phyloP scores from a whole-genome alignment of 35 echinoderm and acorn worm genomes.

The Patiria miniata region DNA sequence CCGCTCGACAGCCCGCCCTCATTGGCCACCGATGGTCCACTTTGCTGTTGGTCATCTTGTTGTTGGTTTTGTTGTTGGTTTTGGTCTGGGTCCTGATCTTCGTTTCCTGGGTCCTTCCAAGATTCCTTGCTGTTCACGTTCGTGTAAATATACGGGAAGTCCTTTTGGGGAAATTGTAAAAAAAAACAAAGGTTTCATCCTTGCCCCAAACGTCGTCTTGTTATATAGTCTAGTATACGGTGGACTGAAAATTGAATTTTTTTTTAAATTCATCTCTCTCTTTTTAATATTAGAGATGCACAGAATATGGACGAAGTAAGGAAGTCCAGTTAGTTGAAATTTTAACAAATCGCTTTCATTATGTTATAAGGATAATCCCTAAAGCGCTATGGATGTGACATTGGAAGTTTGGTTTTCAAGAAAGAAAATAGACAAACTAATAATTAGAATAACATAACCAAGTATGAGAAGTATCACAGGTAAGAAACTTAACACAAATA shows the following conservation, averaged over 20 bases:
- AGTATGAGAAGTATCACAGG: too few species aligned
- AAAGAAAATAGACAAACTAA: too few species aligned
- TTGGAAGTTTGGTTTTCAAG: too few species aligned
- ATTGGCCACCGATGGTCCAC: background rate
- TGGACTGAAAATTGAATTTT: background rate
- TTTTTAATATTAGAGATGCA: background rate
- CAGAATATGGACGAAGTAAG: background rate
- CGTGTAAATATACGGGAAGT: conserved; percentile 57
- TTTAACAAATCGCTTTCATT: too few species aligned
- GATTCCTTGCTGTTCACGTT: conserved; percentile 37
- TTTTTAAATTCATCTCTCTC: background rate
- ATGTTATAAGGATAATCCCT: too few species aligned
- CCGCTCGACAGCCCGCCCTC: background rate
- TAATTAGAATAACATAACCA: too few species aligned
- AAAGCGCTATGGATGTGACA: too few species aligned
- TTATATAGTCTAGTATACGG: too few species aligned
- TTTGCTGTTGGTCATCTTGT: background rate
- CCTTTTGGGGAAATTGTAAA: conserved; percentile 4
- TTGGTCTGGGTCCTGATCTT: background rate
- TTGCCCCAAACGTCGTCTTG: too few species aligned
- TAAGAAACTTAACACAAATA: too few species aligned
- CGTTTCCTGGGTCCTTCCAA: background rate
- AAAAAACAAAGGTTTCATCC: background rate
- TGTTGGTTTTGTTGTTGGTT: background rate
- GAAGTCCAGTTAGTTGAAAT: background rate